These are phyloP conservation scores for Heliconius eleuchia DNA, from an alignment of 1,140 invertebrate species.

Conservation along the genomic window DNA sequence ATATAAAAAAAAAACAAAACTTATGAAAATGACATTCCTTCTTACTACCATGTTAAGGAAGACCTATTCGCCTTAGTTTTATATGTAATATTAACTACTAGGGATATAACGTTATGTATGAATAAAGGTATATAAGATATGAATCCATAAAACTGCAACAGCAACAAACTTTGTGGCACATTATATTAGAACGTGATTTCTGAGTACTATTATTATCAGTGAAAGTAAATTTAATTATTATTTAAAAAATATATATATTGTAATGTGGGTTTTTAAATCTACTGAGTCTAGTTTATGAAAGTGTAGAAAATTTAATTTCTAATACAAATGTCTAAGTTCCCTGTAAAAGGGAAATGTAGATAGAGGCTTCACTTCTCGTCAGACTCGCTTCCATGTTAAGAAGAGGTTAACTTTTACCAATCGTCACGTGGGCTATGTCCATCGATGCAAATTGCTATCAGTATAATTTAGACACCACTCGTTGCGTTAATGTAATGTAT, in stretches of 20 bases:
- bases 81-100: neutral
- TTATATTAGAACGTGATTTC: neutral
- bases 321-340: conserved; percentile 15
- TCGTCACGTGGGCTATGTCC: conserved; percentile 20
- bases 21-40: neutral
- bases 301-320: conserved; percentile 20
- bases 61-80: neutral
- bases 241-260: neutral
- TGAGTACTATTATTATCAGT: neutral
- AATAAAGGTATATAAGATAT: neutral
- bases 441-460: conserved; percentile 9
- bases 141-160: neutral
- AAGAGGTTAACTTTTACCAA: conserved; percentile 43
- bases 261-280: neutral
- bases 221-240: neutral
- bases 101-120: neutral
- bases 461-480: neutral
- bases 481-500: neutral
- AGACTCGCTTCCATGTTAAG: conserved; percentile 33
- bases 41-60: neutral
- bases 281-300: neutral
- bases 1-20: too few species aligned
- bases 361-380: conserved; percentile 28
- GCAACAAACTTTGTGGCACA: too few species aligned
- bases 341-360: conserved; percentile 28